These are phyloP conservation scores for Rattus rattus DNA, from an alignment of 2,113 vertebrate species.

Conservation along the genomic window DNA sequence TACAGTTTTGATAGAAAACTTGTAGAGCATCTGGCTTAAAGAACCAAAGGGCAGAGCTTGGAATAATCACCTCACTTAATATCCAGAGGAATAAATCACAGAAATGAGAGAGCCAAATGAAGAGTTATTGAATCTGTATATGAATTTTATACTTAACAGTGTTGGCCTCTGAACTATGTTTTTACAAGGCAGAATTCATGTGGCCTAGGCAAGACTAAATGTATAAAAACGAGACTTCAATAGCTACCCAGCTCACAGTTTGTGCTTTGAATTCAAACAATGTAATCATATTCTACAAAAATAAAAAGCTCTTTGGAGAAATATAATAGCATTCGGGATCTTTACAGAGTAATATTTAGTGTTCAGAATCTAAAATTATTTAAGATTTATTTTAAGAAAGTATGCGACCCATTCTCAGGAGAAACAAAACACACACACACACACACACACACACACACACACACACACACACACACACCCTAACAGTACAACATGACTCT, in stretches of 20 bases:
- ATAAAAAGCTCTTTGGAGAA: constrained; percentile 28
- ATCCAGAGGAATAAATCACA: constrained; percentile 20
- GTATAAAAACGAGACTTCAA: constrained; percentile 43
- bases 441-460: background rate
- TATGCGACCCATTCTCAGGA: constrained; percentile 1
- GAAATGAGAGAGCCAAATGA: background rate
- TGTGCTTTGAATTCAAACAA: constrained; percentile 26
- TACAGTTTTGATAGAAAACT: background rate
- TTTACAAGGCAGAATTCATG: constrained; percentile 30
- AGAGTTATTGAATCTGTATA: background rate
- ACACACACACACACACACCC: background rate
- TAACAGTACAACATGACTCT: background rate
- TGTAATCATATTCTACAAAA: constrained; percentile 3
- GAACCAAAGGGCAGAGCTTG: background rate
- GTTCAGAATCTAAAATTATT: constrained; percentile 50
- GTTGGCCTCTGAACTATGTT: background rate
- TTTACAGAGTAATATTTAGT: background rate
- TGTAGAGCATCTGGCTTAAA: background rate
- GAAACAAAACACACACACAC: background rate
- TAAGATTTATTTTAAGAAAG: background rate
- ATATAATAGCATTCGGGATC: background rate
- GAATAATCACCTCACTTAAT: background rate
- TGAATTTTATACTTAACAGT: background rate
- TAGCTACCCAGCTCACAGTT: background rate
- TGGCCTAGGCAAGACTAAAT: background rate